phyloP scores from a whole-genome alignment of 2,797 vertebrate genomes.

The Sebastes reedi region DNA sequence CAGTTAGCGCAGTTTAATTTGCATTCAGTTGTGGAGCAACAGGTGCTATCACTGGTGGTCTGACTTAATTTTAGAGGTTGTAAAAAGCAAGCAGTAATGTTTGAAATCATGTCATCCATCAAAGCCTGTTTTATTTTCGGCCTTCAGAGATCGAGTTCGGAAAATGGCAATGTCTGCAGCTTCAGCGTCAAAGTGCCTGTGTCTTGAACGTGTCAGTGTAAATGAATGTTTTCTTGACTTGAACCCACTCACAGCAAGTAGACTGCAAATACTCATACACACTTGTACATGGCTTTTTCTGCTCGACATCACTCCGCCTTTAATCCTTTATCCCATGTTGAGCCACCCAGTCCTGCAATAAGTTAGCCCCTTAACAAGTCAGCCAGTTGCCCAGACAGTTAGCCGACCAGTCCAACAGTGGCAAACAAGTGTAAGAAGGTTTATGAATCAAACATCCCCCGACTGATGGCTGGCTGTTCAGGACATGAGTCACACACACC shows the following conservation, averaged over 20 bases:
- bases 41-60: slow-evolving; percentile 55
- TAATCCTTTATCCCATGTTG: slow-evolving; percentile 53
- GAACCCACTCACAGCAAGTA: neutral
- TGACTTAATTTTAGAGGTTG: slow-evolving; percentile 27
- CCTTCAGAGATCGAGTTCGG: slow-evolving; percentile 16
- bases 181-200: neutral
- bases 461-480: slow-evolving; percentile 54
- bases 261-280: neutral
- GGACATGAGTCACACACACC: slow-evolving; percentile 75
- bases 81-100: slow-evolving; percentile 52
- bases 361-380: slow-evolving; percentile 61
- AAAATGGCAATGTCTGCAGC: slow-evolving; percentile 33
- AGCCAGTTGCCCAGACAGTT: slow-evolving; percentile 53
- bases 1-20: slow-evolving; percentile 43
- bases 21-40: slow-evolving; percentile 45
- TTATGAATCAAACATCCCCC: slow-evolving; percentile 70
- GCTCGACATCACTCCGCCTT: slow-evolving; percentile 35
- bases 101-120: slow-evolving; percentile 51
- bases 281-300: neutral
- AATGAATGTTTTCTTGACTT: slow-evolving; percentile 31
- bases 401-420: slow-evolving; percentile 71
- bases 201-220: neutral
- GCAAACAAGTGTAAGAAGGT: slow-evolving; percentile 73
- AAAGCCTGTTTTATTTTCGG: slow-evolving; percentile 37
- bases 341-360: slow-evolving; percentile 58